Conservation (phyloP, 2,113 vertebrate species). For the Oenanthe oenanthe region DNA sequence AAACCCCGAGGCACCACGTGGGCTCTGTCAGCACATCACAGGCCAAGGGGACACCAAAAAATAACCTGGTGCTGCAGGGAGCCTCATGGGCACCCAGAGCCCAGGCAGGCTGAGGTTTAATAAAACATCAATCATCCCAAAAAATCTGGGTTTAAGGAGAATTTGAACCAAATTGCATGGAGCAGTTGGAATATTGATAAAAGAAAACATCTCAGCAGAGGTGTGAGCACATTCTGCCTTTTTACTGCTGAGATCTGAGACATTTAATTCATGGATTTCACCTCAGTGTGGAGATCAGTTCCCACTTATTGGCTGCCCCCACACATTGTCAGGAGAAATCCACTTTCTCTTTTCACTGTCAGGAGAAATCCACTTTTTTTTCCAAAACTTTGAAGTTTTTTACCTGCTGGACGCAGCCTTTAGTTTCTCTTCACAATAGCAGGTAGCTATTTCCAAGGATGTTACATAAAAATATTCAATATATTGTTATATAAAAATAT, state of each 20-base stretch:
- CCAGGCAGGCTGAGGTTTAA: neutral
- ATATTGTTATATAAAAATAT: neutral
- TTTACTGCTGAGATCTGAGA: too few species aligned
- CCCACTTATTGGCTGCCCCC: neutral
- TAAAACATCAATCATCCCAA: neutral
- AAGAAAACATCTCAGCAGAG: neutral
- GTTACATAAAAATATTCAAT: too few species aligned
- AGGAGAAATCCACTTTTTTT: neutral
- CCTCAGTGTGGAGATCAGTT: neutral
- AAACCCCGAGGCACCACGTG: neutral
- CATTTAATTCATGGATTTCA: neutral
- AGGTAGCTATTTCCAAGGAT: neutral
- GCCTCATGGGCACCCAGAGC: neutral
- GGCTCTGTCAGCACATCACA: neutral
- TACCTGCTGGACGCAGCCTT: rapidly evolving
- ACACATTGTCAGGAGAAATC: neutral
- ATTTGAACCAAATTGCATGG: neutral
- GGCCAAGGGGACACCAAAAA: neutral
- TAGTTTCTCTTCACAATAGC: neutral
- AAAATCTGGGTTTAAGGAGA: neutral
- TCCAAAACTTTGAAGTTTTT: neutral
- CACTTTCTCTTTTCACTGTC: too few species aligned
- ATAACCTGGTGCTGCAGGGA: neutral
- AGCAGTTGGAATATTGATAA: neutral
- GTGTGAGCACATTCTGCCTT: neutral